Percentiles rank a stretch among this genome's conserved stretches.
Conservation (phyloP, 2,113 vertebrate species). For the Cheirogaleus medius region DNA sequence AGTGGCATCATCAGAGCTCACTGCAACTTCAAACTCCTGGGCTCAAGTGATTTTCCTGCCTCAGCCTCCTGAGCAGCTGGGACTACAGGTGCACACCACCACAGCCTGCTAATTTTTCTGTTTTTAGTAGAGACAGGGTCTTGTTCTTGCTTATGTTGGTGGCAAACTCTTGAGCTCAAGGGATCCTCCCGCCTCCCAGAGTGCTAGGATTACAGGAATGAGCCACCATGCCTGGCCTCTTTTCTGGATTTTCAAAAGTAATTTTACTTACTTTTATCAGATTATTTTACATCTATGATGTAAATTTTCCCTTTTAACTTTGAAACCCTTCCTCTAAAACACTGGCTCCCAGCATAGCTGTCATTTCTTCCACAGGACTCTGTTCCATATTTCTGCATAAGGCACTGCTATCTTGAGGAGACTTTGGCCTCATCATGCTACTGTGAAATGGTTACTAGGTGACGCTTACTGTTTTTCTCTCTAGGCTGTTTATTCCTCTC, state of each 20-base stretch:
- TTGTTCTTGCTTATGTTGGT: too few species aligned
- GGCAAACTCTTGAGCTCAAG: too few species aligned
- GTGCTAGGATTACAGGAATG: too few species aligned
- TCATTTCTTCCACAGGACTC: background rate
- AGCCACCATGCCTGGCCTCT: too few species aligned
- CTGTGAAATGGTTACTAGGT: conserved; percentile 41
- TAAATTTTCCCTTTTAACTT: background rate
- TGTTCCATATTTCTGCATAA: background rate
- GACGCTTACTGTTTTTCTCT: conserved; percentile 43
- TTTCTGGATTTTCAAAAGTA: background rate
- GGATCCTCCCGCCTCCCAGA: too few species aligned
- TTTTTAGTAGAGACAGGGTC: too few species aligned
- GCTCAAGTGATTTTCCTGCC: too few species aligned
- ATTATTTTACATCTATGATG: background rate
- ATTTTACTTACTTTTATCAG: background rate
- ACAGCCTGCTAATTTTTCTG: too few species aligned
- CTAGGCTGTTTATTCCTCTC: background rate
- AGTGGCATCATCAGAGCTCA: too few species aligned
- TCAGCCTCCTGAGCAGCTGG: too few species aligned
- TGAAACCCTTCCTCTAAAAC: background rate
- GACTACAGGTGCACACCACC: too few species aligned
- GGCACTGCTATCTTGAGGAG: background rate
- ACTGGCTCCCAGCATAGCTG: background rate
- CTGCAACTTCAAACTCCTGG: too few species aligned
- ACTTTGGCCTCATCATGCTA: background rate